Base-by-base conservation (phyloP, 2,888 invertebrate species). In the Aspidiotus rigidus region DNA sequence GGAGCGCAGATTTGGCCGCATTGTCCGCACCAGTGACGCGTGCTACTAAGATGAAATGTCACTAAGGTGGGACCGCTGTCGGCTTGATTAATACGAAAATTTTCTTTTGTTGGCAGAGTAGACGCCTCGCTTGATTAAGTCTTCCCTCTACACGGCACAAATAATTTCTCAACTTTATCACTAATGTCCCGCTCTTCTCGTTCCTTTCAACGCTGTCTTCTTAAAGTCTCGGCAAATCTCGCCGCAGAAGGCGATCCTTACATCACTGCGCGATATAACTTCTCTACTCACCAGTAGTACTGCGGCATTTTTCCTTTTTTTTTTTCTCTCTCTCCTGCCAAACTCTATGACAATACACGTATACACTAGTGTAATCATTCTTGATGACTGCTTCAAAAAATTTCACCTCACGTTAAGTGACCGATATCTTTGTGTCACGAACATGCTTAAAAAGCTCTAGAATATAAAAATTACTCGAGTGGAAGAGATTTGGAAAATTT, bases 151-250 rank as follows among this genome's bases (percentile, higher is more conserved):
- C 44, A 56, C 42, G 28, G 42, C 56, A 11, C 64, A 64, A 64
- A 66, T 66, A 57, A 66, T 66, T 66, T 66, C 66, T 66, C 66
- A 66, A 66, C 66, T 66, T 66, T 59, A 66, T 66, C 66, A 49
- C 28, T 59, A 13, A 13, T 59, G 49, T n/a, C 49, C 10, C 49
- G n/a, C 49, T 11, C n/a, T n/a, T 28, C 28, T 28, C 28, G 28
- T 28, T 28, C 28, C 28, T 28, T 28, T 28, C 28, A 28, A 28
- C 28, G 28, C 28, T 28, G 28, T 28, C 28, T 28, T 49, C 49
- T 49, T 49, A 49, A 49, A 49, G 10, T 49, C 49, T 11, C 49
- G 49, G 28, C 28, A 49, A 49, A 49, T 49, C 49, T 49, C 49
- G n/a, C 49, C 49, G 49, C 49, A 28, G 28, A 28, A 28, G 28